phyloP scores from a whole-genome alignment of 2,797 vertebrate species.

The Rhinella marina region DNA sequence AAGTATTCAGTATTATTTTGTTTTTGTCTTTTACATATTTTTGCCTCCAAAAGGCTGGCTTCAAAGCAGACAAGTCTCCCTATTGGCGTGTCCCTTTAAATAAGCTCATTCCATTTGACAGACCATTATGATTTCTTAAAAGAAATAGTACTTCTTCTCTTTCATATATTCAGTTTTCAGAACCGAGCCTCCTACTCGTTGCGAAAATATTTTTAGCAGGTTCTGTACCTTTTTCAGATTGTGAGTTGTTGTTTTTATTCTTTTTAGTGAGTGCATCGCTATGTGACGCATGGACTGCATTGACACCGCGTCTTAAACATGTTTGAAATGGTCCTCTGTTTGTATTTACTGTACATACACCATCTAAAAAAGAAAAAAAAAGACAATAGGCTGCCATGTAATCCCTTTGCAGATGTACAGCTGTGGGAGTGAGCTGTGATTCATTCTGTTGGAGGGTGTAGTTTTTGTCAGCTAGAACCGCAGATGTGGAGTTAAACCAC shows the following conservation, averaged over 20 bases:
- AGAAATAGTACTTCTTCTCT: neutral
- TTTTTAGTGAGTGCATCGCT: neutral
- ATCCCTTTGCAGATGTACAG: constrained; percentile 12
- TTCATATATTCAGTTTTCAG: neutral
- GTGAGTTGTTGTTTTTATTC: neutral
- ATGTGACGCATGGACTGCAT: neutral
- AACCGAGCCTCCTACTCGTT: neutral
- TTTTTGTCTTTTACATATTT: too few species aligned
- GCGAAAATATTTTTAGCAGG: constrained; percentile 4
- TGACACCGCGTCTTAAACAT: constrained; percentile 29
- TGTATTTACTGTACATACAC: constrained; percentile 19
- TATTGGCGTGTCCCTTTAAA: too few species aligned
- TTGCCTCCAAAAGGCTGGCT: too few species aligned
- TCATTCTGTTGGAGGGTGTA: constrained; percentile 47
- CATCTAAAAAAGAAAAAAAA: neutral
- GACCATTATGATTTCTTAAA: too few species aligned
- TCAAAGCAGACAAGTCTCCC: too few species aligned
- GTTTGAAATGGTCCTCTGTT: constrained; percentile 48
- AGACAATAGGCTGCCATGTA: constrained; percentile 33
- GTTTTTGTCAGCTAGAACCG: constrained; percentile 16
- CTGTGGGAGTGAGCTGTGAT: constrained; percentile 35
- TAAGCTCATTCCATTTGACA: too few species aligned
- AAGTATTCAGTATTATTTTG: too few species aligned
- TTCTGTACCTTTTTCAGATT: neutral
- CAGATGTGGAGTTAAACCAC: constrained; percentile 34